These are phyloP conservation scores for Phataginus tetradactyla DNA, from an alignment of 2,797 vertebrate genomes.

Conservation along the genomic window DNA sequence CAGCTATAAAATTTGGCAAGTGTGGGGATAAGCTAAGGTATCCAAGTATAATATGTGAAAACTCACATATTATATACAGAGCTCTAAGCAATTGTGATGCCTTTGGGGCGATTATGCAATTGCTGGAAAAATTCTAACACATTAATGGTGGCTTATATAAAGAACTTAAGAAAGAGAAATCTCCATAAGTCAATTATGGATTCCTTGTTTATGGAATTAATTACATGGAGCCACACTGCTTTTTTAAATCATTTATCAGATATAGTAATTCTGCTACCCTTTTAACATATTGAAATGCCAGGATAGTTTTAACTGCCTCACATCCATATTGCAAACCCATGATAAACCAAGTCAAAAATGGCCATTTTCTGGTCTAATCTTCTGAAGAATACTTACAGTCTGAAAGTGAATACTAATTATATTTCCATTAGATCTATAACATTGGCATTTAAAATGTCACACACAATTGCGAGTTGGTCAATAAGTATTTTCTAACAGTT, in stretches of 20 bases:
- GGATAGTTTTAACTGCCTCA: not conserved
- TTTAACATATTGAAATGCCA: not conserved
- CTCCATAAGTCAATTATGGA: not conserved
- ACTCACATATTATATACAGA: not conserved
- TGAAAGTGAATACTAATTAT: not conserved
- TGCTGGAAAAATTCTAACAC: not conserved
- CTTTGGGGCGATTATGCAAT: not conserved
- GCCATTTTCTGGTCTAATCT: not conserved
- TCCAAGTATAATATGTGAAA: not conserved
- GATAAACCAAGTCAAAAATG: not conserved
- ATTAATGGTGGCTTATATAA: not conserved
- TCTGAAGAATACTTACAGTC: not conserved
- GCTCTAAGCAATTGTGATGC: not conserved
- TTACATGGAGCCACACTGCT: not conserved
- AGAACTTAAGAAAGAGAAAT: not conserved
- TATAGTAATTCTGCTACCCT: not conserved
- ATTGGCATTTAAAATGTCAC: not conserved
- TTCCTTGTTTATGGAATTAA: not conserved
- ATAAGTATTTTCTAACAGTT: not conserved
- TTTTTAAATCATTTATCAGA: not conserved
- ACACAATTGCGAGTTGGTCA: not conserved
- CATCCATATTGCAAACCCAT: not conserved
- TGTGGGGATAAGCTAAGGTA: not conserved
- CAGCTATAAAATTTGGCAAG: not conserved
- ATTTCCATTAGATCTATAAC: slow-evolving; percentile 11